Conservation (phyloP, 2,888 invertebrate species). For the Venusia cambrica region DNA sequence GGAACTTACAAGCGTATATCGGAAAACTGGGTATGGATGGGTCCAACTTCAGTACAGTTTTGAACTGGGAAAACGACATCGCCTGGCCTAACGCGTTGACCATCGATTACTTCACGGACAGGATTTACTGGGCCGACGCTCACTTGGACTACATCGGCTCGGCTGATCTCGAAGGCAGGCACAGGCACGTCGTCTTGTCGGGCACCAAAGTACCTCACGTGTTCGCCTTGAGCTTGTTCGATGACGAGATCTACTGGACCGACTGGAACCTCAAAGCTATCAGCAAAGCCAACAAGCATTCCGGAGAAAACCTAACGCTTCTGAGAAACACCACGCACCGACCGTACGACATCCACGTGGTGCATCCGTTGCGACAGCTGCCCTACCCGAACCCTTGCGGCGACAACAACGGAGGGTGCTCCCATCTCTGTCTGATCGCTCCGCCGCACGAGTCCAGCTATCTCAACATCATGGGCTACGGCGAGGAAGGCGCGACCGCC, state of each 20-base stretch:
- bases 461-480: slow-evolving; percentile 88
- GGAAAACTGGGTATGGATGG: slow-evolving; percentile 99
- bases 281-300: slow-evolving; percentile 94
- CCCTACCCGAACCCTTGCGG: slow-evolving; percentile 95
- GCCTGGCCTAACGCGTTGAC: slow-evolving; percentile 99
- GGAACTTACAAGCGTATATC: slow-evolving; percentile 97
- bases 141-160: slow-evolving; percentile 98
- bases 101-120: slow-evolving; percentile 97
- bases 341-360: slow-evolving; percentile 96
- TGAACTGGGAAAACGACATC: slow-evolving; percentile 95
- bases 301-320: slow-evolving; percentile 86
- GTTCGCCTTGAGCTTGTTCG: slow-evolving; percentile 96
- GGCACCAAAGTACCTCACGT: slow-evolving; percentile 95
- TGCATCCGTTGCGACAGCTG: slow-evolving; percentile 93
- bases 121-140: slow-evolving; percentile 98
- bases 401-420: slow-evolving; percentile 95
- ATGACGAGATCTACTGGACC: slow-evolving; percentile 97
- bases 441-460: slow-evolving; percentile 90
- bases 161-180: slow-evolving; percentile 94
- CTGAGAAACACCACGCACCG: slow-evolving; percentile 96
- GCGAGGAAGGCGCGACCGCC: slow-evolving; percentile 88
- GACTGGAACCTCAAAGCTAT: slow-evolving; percentile 99
- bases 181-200: slow-evolving; percentile 90
- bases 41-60: slow-evolving; percentile 91
- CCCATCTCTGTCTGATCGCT: slow-evolving; percentile 95